Percentiles rank a stretch among this genome's conserved stretches.
Conservation (phyloP, 1,140 invertebrate species). For the Sinella curviseta region DNA sequence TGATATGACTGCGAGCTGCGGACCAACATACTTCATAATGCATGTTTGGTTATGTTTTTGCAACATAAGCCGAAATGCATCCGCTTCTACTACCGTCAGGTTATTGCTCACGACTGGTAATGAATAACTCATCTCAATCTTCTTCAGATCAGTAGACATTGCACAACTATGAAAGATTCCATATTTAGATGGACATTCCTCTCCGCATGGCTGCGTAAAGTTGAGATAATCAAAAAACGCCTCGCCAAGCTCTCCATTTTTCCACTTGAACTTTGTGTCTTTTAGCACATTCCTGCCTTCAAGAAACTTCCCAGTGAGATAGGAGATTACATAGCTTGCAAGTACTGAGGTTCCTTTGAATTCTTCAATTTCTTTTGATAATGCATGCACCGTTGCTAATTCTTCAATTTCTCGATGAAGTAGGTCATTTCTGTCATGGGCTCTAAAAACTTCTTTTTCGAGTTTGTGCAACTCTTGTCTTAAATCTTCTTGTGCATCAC, state of each 20-base stretch:
- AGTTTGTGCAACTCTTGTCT: constrained; percentile 26
- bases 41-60: constrained; percentile 31
- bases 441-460: constrained; percentile 21
- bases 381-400: background rate
- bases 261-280: constrained; percentile 19
- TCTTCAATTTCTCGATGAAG: constrained; percentile 20
- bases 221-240: constrained; percentile 38
- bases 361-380: background rate
- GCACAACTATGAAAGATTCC: constrained; percentile 16
- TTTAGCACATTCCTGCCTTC: constrained; percentile 24
- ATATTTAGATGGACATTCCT: constrained; percentile 28
- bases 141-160: background rate
- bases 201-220: constrained; percentile 32
- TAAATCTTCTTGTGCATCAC: constrained; percentile 16
- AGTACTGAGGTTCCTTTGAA: constrained; percentile 21
- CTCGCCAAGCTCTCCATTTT: constrained; percentile 17
- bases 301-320: background rate
- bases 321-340: background rate
- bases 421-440: background rate
- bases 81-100: constrained; percentile 33
- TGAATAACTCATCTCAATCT: constrained; percentile 20
- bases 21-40: constrained; percentile 29
- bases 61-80: constrained; percentile 31
- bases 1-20: constrained; percentile 22
- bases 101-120: constrained; percentile 22